phyloP scores from a whole-genome alignment of 2,113 vertebrate genomes.

The Bucco capensis region DNA sequence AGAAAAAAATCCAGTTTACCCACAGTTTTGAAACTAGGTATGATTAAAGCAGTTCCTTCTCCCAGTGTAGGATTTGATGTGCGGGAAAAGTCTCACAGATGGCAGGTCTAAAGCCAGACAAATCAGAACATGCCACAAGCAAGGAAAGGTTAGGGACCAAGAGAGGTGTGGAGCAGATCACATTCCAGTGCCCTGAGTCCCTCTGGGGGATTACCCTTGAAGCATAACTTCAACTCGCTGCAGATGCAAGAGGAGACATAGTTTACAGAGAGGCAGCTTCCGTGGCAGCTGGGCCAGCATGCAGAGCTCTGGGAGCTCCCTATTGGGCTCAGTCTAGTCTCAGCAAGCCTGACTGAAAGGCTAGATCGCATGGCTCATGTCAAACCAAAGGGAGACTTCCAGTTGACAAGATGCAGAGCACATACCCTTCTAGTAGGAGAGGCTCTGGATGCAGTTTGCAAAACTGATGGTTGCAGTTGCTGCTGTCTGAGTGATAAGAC shows the following conservation, averaged over 20 bases:
- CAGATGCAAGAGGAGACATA: rapidly evolving
- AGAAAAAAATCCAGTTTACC: conserved; percentile 6
- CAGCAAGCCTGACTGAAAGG: not conserved
- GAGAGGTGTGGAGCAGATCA: not conserved
- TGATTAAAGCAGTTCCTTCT: conserved; percentile 19
- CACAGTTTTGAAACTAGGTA: conserved; percentile 18
- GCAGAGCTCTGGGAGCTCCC: not conserved
- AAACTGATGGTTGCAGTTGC: not conserved
- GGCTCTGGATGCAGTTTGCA: not conserved
- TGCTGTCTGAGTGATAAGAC: not conserved
- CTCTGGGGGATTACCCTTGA: not conserved
- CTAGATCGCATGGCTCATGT: rapidly evolving
- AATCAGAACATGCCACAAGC: not conserved
- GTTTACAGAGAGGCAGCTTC: not conserved
- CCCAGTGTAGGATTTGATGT: not conserved
- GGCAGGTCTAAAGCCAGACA: not conserved
- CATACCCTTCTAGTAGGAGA: not conserved
- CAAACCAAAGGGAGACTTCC: rapidly evolving
- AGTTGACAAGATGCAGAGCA: not conserved
- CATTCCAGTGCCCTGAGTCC: rapidly evolving
- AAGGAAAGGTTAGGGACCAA: rapidly evolving
- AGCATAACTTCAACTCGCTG: not conserved
- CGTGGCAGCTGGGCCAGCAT: not conserved
- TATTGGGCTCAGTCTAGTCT: not conserved
- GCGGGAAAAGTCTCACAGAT: not conserved